A percentile compares a stretch with the other conserved stretches of the same genome.
Conservation (phyloP, 2,113 vertebrate species). For the Bothrops jararaca region DNA sequence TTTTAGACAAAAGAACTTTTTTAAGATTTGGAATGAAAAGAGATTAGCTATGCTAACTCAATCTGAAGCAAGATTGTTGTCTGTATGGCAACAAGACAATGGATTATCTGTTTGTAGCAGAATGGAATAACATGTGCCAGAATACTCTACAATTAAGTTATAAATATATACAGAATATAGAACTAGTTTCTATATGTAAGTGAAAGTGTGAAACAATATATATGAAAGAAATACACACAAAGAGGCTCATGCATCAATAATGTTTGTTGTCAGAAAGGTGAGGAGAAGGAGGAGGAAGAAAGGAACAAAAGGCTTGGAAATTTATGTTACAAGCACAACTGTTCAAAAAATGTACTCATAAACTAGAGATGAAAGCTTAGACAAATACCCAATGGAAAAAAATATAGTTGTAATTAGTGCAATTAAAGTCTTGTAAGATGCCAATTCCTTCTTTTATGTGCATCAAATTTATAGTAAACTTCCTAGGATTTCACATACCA, state of each 20-base stretch:
- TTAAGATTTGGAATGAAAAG: not conserved
- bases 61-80: not conserved
- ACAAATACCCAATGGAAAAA: not conserved
- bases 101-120: not conserved
- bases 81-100: not conserved
- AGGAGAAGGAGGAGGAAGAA: not conserved
- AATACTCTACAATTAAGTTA: not conserved
- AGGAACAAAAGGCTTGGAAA: not conserved
- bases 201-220: too few species aligned
- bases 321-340: not conserved
- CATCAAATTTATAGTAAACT: not conserved
- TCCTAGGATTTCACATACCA: not conserved
- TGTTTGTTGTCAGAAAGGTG: not conserved
- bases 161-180: not conserved
- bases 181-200: too few species aligned
- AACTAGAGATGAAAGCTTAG: not conserved
- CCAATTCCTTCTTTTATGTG: not conserved
- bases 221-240: too few species aligned
- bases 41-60: not conserved
- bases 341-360: not conserved
- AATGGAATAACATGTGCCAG: not conserved
- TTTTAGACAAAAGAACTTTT: not conserved
- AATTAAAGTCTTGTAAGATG: not conserved
- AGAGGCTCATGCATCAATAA: not conserved
- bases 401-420: not conserved